phyloP scores from a whole-genome alignment of 2,888 invertebrate species.

The Coelopa pilipes region DNA sequence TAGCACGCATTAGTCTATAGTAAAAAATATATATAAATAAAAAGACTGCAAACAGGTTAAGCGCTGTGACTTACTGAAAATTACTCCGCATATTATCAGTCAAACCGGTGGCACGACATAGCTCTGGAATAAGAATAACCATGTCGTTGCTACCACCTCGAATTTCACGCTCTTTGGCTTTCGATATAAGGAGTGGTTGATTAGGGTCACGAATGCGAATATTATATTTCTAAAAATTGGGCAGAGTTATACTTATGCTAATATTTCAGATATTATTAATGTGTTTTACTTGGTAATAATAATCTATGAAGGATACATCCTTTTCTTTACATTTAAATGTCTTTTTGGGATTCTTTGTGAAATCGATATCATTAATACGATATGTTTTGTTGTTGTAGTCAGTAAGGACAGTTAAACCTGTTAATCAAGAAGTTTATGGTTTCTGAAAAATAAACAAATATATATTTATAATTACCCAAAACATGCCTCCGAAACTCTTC shows the following conservation, averaged over 20 bases:
- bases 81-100: constrained; percentile 76
- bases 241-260: background rate
- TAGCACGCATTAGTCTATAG: constrained; percentile 73
- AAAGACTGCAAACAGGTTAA: background rate
- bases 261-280: constrained; percentile 34
- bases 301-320: constrained; percentile 73
- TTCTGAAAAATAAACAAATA: background rate
- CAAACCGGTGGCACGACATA: constrained; percentile 87
- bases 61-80: constrained; percentile 71
- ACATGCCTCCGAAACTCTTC: constrained; percentile 70
- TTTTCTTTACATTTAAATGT: constrained; percentile 74
- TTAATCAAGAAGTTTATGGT: background rate
- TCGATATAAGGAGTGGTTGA: constrained; percentile 85
- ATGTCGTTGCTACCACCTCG: constrained; percentile 75
- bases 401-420: constrained; percentile 72
- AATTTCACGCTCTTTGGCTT: constrained; percentile 74
- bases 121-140: constrained; percentile 82
- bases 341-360: constrained; percentile 70
- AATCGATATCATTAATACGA: constrained; percentile 80
- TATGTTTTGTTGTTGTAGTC: constrained; percentile 77
- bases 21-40: too few relatives aligned
- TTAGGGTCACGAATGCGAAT: constrained; percentile 72
- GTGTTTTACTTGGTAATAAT: constrained; percentile 71
- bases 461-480: too few relatives aligned
- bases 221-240: constrained; percentile 73